Evolutionary conservation across 2,113 vertebrate genomes (phyloP), one percentile per base, ranked within the genome.

Genomic region (Dromiciops gliroides): DNA sequence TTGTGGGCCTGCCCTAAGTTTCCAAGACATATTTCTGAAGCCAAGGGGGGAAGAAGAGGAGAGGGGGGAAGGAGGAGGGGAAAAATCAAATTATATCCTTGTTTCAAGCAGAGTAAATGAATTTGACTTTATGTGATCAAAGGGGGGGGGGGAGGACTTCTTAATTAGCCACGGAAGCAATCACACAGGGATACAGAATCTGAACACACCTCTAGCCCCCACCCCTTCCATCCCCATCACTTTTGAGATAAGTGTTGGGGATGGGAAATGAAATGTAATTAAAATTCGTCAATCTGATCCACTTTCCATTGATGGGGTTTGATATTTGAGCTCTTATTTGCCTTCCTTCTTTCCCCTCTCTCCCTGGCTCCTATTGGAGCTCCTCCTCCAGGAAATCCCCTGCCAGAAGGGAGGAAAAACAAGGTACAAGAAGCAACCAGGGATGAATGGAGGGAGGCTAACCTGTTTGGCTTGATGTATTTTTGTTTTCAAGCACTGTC

Each of bases 41-140:
- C 90, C 94, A 50, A 28, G 92, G 96, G 60, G 94, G 56, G 91
- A 96, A 96, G 50, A 94, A 94, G 91, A 92, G 47, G 47, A n/a
- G 26, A 49, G 88, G 60, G 91, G 94, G 93, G 92, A 31, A 49
- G 94, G 96, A 95, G 95, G 93, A 89, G 91, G 94, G 26, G 90
- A 19, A 97, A 96, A 98, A 98, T 98, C 98, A 98, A 99, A 98
- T 99, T 98, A 99, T 98, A 98, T 97, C 97, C 97, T 98, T 98
- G 97, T 97, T 98, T 98, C 97, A 97, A 99, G 98, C 98, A 96
- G 96, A 98, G 98, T 98, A 98, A 98, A 98, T 98, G 98, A 98
- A 98, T 99, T 98, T 98, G 98, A 98, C 98, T 99, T 98, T 98
- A 98, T 98, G 98, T 98, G 98, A 98, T 98, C 97, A 98, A 98